Base-by-base conservation (phyloP, 2,888 invertebrate genomes). In the Tipula helvola region DNA sequence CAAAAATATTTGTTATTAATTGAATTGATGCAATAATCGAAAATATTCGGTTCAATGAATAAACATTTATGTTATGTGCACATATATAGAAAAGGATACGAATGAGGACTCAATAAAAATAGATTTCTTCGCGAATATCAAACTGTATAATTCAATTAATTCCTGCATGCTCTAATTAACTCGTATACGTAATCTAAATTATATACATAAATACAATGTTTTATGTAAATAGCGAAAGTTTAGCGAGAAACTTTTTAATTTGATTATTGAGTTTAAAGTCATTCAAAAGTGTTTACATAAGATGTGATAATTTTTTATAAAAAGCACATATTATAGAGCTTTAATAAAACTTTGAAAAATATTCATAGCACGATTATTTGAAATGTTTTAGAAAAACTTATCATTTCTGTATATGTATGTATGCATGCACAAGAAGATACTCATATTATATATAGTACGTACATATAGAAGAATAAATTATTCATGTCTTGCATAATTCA, bases 251-350 rank as follows among this genome's bases (percentile, higher is more conserved):
- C 71, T 71, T 71, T 71, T 71, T 71, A 71, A 71, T 71, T 71
- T 71, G 71, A 71, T 71, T 71, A 71, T 71, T 71, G 71, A 71
- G 71, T 71, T 71, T 71, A 71, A 71, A 71, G 71, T 71, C 71
- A 71, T 71, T 71, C 71, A 71, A 10, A 71, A 71, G 71, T 71
- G 71, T 71, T 71, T 71, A 52, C n/a, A 71, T 71, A 28, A 71
- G 71, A 71, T 71, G 71, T 71, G 71, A 71, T 71, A 71, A 71
- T 71, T 71, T 39, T 71, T 28, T 28, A 28, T 57, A 57, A 18
- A 57, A 71, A 71, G 71, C 71, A 71, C 71, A 71, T 12, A 28
- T 71, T 28, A 28, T 28, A 71, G 28, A 71, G 71, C 71, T 71
- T 71, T 71, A 71, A 71, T 71, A 71, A 28, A 28, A 71, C 28